Conservation (phyloP, 2,888 invertebrate genomes). For the Drosophila algonquin region DNA sequence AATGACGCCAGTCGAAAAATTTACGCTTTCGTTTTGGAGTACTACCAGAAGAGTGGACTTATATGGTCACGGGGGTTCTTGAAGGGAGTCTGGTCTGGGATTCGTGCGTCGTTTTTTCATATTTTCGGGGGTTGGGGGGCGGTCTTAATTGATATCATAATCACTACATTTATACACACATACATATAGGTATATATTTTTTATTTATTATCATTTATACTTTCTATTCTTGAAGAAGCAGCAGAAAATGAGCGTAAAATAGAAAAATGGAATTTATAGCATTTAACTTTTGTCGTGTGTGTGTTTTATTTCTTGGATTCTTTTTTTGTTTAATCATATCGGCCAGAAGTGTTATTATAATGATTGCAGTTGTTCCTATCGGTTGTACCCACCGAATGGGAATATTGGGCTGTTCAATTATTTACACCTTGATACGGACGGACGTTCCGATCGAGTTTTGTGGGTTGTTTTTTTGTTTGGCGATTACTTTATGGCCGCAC, state of each 20-base stretch:
- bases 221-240: constrained; percentile 27
- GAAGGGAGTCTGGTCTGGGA: background rate
- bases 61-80: background rate
- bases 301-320: background rate
- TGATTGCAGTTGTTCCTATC: constrained; percentile 39
- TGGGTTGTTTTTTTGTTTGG: background rate
- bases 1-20: constrained; percentile 53
- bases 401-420: constrained; percentile 51
- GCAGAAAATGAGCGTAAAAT: constrained; percentile 34
- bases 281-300: background rate
- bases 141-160: constrained; percentile 55
- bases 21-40: constrained; percentile 27
- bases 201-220: constrained; percentile 15
- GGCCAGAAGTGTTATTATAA: constrained; percentile 46
- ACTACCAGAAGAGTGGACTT: background rate
- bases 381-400: constrained; percentile 1
- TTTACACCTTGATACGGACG: constrained; percentile 48
- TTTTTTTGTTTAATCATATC: constrained; percentile 41
- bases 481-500: constrained; percentile 36
- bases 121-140: background rate
- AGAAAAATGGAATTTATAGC: constrained; percentile 31
- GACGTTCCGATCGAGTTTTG: constrained; percentile 17
- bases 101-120: too few relatives aligned
- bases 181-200: constrained; percentile 8
- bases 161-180: constrained; percentile 34